phyloP scores from a whole-genome alignment of 2,888 invertebrate genomes.

The Resseliella maxima region DNA sequence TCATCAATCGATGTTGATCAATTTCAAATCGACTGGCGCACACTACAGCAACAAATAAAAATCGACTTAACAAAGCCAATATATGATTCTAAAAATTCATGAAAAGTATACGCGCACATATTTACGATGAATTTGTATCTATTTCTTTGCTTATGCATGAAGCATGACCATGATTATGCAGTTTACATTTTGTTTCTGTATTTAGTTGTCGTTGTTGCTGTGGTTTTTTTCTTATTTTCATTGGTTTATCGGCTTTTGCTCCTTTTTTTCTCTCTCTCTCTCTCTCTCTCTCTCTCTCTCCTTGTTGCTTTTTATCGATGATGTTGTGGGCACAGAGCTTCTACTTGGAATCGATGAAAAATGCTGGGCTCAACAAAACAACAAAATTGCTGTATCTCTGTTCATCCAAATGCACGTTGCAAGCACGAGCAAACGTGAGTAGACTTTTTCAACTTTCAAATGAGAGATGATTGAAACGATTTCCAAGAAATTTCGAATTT shows the following conservation, averaged over 20 bases:
- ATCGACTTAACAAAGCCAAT: not conserved
- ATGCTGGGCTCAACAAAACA: not conserved
- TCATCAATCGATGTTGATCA: constrained; percentile 16
- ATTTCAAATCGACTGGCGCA: not conserved
- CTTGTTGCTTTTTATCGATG: constrained; percentile 15
- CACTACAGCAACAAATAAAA: not conserved
- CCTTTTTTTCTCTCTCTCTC: too few relatives aligned
- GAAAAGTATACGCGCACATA: not conserved
- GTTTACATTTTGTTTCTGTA: constrained; percentile 27
- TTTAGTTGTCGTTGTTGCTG: not conserved
- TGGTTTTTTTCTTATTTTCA: too few relatives aligned
- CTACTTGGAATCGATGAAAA: constrained; percentile 53
- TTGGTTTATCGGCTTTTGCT: constrained; percentile 24
- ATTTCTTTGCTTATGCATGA: constrained; percentile 37
- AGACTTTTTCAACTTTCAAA: constrained; percentile 48
- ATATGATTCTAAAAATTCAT: not conserved
- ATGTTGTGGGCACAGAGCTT: constrained; percentile 25
- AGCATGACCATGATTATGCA: constrained; percentile 55
- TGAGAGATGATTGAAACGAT: constrained; percentile 53
- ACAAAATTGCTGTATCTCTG: not conserved
- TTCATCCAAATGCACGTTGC: not conserved
- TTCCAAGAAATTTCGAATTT: constrained; percentile 37
- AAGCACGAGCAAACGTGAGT: constrained; percentile 54
- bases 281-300: too few relatives aligned
- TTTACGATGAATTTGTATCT: constrained; percentile 35